Conservation (phyloP, 2,113 vertebrate species). For the Paraplagusia blochii region DNA sequence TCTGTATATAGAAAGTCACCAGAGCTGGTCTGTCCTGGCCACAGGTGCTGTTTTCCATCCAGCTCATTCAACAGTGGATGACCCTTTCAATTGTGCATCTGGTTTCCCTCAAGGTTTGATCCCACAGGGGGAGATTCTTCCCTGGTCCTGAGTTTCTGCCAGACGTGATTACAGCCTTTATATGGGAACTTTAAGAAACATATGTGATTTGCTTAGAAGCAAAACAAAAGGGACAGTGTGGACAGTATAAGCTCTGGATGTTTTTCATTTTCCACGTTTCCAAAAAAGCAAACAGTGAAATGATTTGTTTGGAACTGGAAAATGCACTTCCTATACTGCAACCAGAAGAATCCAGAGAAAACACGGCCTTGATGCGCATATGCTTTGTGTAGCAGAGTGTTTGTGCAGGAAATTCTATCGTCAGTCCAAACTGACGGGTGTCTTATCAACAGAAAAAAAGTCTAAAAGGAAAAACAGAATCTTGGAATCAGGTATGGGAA, state of each 20-base stretch:
- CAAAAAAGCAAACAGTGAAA: neutral
- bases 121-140: slow-evolving; percentile 16
- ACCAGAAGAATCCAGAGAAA: neutral
- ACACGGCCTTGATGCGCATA: neutral
- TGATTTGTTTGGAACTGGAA: neutral
- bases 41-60: slow-evolving; percentile 44
- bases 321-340: slow-evolving; percentile 4
- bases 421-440: neutral
- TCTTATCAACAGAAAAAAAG: neutral
- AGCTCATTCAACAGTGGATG: slow-evolving; percentile 30
- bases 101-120: slow-evolving; percentile 44
- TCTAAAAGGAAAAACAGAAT: neutral
- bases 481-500: neutral
- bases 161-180: slow-evolving; percentile 32
- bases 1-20: slow-evolving; percentile 10
- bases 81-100: slow-evolving; percentile 44
- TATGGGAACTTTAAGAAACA: slow-evolving; percentile 1
- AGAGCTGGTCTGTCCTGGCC: slow-evolving; percentile 7
- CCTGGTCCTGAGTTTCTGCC: slow-evolving; percentile 13
- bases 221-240: slow-evolving; percentile 7
- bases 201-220: slow-evolving; percentile 6
- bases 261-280: neutral
- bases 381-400: neutral
- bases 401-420: neutral
- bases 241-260: neutral